Conservation (phyloP, 2,888 invertebrate genomes). For the Ochlodes sylvanus region DNA sequence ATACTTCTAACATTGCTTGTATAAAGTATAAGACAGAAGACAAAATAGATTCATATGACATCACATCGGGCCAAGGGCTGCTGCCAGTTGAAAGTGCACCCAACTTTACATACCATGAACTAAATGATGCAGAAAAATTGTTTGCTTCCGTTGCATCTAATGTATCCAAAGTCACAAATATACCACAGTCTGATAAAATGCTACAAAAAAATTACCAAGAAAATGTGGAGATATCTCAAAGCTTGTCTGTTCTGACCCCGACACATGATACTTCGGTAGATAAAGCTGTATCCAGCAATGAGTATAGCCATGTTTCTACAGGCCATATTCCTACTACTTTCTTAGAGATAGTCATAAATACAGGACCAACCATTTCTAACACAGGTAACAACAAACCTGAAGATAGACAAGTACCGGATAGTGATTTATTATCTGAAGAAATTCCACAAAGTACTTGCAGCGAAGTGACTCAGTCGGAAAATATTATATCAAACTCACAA, state of each 20-base stretch:
- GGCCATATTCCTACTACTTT: constrained; percentile 22
- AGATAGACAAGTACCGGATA: background rate
- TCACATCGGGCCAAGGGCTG: too few relatives aligned
- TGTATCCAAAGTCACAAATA: background rate
- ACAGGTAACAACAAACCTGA: background rate
- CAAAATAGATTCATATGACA: too few relatives aligned
- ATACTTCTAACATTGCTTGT: too few relatives aligned
- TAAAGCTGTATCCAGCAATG: background rate
- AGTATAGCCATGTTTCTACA: background rate
- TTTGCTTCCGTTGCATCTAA: constrained; percentile 3
- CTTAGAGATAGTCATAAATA: constrained; percentile 29
- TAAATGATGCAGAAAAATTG: constrained; percentile 30
- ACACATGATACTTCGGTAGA: background rate
- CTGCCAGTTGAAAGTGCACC: constrained; percentile 3
- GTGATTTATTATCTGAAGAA: constrained; percentile 37
- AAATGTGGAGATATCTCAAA: background rate
- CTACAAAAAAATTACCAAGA: background rate
- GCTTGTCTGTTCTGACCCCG: background rate
- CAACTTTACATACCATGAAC: constrained; percentile 23
- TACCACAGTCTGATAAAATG: background rate
- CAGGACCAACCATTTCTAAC: constrained; percentile 11
- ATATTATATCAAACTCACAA: constrained; percentile 44
- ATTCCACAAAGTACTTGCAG: constrained; percentile 48
- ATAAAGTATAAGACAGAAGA: too few relatives aligned
- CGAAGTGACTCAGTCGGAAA: constrained; percentile 61